phyloP scores from a whole-genome alignment of 2,888 invertebrate genomes.

The Aphrophora alni region DNA sequence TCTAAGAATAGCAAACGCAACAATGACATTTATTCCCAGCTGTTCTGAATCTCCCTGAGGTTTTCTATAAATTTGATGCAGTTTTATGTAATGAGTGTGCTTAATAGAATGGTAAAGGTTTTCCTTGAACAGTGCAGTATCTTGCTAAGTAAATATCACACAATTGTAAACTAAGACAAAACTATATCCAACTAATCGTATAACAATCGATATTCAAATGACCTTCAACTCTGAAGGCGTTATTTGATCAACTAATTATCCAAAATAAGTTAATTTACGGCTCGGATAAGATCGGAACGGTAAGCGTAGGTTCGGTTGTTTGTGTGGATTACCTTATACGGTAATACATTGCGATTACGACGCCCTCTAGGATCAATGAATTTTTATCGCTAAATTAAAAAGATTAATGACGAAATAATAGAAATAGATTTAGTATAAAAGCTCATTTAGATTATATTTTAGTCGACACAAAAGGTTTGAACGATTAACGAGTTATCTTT shows the following conservation, averaged over 20 bases:
- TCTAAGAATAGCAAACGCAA: too few relatives aligned
- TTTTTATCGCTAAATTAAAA: not conserved
- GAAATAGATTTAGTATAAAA: too few relatives aligned
- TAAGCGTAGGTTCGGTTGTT: not conserved
- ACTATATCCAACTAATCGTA: too few relatives aligned
- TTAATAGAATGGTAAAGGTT: too few relatives aligned
- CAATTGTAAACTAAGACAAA: too few relatives aligned
- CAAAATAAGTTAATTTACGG: not conserved
- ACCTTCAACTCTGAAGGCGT: not conserved
- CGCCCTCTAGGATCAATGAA: not conserved
- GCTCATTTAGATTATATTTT: not conserved
- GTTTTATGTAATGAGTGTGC: too few relatives aligned
- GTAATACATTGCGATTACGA: not conserved
- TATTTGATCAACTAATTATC: not conserved
- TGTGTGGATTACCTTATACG: not conserved
- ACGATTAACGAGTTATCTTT: too few relatives aligned
- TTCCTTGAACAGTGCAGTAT: too few relatives aligned
- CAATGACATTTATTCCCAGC: too few relatives aligned
- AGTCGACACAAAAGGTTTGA: not conserved
- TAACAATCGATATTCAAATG: not conserved
- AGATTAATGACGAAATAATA: not conserved
- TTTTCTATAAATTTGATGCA: too few relatives aligned
- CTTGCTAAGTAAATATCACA: too few relatives aligned
- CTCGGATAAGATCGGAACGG: not conserved
- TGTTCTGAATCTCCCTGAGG: too few relatives aligned